phyloP scores from a whole-genome alignment of 2,888 invertebrate genomes.

The Allophyes oxyacanthae region DNA sequence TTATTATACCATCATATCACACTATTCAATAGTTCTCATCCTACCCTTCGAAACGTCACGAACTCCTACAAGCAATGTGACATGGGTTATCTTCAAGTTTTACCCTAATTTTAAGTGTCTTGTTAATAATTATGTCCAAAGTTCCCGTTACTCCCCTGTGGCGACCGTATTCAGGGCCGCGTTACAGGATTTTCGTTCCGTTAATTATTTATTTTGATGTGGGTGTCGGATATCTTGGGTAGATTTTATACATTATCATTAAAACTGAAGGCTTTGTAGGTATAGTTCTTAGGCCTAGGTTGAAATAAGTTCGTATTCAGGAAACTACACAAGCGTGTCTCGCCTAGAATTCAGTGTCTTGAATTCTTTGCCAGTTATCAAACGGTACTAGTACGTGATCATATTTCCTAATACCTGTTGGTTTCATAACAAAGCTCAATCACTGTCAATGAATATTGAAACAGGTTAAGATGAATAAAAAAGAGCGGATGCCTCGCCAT shows the following conservation, averaged over 20 bases:
- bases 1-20: slow-evolving; percentile 14
- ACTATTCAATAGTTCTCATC: slow-evolving; percentile 37
- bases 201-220: slow-evolving; percentile 40
- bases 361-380: too few species aligned
- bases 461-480: too few species aligned
- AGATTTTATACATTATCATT: slow-evolving; percentile 16
- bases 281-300: too few species aligned
- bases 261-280: slow-evolving; percentile 16
- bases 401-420: too few species aligned
- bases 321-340: too few species aligned
- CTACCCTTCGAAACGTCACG: slow-evolving; percentile 38
- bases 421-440: too few species aligned
- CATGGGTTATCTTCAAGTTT: slow-evolving; percentile 62
- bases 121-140: slow-evolving; percentile 66
- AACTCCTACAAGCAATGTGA: slow-evolving; percentile 56
- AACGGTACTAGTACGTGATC: too few species aligned
- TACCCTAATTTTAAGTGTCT: slow-evolving; percentile 64
- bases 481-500: too few species aligned
- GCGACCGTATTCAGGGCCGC: slow-evolving; percentile 30
- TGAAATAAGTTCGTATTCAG: too few species aligned
- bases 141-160: slow-evolving; percentile 50
- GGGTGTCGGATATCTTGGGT: slow-evolving; percentile 14
- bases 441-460: too few species aligned
- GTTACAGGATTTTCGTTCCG: slow-evolving; percentile 35
- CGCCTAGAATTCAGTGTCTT: too few species aligned